phyloP scores from a whole-genome alignment of 2,113 vertebrate species.

The Erythrocercus mccallii region DNA sequence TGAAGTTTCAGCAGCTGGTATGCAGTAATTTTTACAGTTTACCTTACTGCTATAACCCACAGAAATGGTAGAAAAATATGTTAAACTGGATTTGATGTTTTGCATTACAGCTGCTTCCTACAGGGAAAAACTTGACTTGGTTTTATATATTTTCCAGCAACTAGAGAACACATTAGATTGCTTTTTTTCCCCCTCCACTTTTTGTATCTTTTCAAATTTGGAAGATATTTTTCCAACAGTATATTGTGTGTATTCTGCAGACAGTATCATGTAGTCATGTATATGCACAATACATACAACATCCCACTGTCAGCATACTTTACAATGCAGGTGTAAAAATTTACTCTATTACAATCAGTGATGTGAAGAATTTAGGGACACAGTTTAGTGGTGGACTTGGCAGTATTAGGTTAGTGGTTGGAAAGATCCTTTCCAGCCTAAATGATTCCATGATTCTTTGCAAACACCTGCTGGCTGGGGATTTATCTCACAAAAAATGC shows the following conservation, averaged over 20 bases:
- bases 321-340: background rate
- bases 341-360: background rate
- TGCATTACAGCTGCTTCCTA: background rate
- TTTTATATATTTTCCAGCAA: background rate
- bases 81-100: background rate
- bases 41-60: background rate
- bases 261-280: background rate
- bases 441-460: background rate
- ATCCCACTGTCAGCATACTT: background rate
- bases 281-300: background rate
- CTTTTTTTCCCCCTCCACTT: rapidly evolving
- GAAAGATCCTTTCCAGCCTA: background rate
- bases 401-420: background rate
- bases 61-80: background rate
- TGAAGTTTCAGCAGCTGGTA: background rate
- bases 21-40: background rate
- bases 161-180: background rate
- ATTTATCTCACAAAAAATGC: background rate
- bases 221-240: background rate
- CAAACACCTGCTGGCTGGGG: background rate
- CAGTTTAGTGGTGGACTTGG: background rate
- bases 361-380: background rate
- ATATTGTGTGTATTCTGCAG: background rate
- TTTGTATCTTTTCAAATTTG: background rate
- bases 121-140: background rate